Base-by-base conservation (phyloP, 1,140 invertebrate species). In the Bombus impatiens region DNA sequence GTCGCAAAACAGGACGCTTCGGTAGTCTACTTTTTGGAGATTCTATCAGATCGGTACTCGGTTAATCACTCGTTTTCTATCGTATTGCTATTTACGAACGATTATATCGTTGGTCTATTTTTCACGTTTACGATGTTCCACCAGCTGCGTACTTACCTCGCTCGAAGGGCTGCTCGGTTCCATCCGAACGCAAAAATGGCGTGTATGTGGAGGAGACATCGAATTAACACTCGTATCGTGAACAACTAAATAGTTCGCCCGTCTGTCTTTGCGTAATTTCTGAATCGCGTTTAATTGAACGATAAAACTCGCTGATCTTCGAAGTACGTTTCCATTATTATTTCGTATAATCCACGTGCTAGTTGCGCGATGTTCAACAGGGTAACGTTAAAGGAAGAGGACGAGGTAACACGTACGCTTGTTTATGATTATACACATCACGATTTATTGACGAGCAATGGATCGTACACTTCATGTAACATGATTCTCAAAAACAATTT, bases 361-460 rank as follows among this genome's bases (percentile, higher is more conserved):
- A 13, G 2, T 40, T 5, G 4, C 13, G 15, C 0, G 3, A 40
- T 28, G 28, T 15, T 59, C 15, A 25, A 37, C 10, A 22, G 42
- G 37, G 10, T 40, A 37, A 35, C 15, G 12, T 78, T 10, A 65
- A 32, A 62, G 76, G 76, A 37, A 25, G 8, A 15, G 62, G 62
- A 32, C 32, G 47, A 4, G 12, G 1, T 37, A 35, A 59, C 15
- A 89, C 25, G 12, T 28, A 86, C 10, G 70, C 42, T 35, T n/a
- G 15, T 72, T 47, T 87, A 35, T 72, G 78, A 53, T 89, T 80
- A 84, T 84, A 90, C 40, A 85, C 3, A 87, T 82, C 76, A 90
- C 77, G 67, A 84, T 90, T 90, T 82, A 70, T 89, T 90, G 71
- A 87, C 78, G 78, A 89, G 40, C 70, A 87, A 81, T 78, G 78